Base-by-base conservation (phyloP, 2,888 invertebrate genomes). In the Creontiades dilutus region DNA sequence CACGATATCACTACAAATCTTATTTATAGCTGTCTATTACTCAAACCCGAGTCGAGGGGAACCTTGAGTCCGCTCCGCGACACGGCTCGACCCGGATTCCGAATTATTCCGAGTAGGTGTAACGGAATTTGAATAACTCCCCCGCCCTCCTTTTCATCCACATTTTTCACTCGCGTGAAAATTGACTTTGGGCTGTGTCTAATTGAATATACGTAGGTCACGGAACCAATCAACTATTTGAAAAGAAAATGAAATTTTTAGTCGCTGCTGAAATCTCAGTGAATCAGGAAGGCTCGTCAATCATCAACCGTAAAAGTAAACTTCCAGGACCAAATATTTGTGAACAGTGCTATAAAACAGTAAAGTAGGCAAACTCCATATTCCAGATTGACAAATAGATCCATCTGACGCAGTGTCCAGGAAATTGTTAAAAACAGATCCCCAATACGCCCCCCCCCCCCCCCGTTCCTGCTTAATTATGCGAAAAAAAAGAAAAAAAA, bases 11-110 rank as follows among this genome's bases (percentile, higher is more conserved):
- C 37, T 61, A 28, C 61, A 85, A 85, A 85, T 85, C 85, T 85
- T 85, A 85, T 85, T 85, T 85, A 85, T 85, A 85, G 37, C 85
- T 57, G 85, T 57, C 85, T 85, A 85, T 85, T 85, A 85, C 85
- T 85, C 85, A 85, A 85, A 55, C 61, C 48, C 52, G 9, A 23
- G 5, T 82, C 48, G 1, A 27, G 80, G 13, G 46, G 46, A 48
- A 23, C 82, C 82, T 82, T 82, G 82, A 48, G 82, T 19, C 68
- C 68, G 23, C n/a, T 68, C 23, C 68, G 19, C 68, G 68, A 68
- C 68, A 68, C 68, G 68, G 23, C 19, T 23, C 68, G 68, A 68
- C 68, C 68, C 19, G 19, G 68, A 68, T 68, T 68, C 19, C 19
- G 27, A 68, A 68, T 68, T 68, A 68, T 68, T 68, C 68, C 68